These are phyloP conservation scores for Clepsis dumicolana DNA, from an alignment of 2,888 invertebrate genomes.

Conservation along the genomic window DNA sequence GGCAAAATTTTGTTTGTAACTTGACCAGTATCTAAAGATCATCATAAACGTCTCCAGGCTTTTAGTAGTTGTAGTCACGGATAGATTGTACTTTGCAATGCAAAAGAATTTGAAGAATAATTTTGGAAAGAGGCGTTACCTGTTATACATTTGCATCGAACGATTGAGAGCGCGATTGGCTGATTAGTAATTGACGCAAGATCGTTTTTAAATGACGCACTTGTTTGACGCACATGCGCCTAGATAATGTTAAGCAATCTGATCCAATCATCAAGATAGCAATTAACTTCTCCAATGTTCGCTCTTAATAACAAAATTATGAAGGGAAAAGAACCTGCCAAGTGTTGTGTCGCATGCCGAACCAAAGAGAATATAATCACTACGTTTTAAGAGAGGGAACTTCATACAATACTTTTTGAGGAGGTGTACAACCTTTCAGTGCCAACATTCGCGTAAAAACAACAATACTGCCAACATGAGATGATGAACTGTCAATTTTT, in stretches of 20 bases:
- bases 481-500: no score
- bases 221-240: conserved; percentile 5
- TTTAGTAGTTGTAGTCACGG: no score
- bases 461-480: no score
- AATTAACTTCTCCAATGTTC: not conserved
- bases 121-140: not conserved
- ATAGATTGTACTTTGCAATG: not conserved
- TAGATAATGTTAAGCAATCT: conserved; percentile 26
- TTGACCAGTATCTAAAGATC: no score
- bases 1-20: no score
- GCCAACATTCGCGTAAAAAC: no score
- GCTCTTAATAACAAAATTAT: not conserved
- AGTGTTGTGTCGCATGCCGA: not conserved
- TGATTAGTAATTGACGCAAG: conserved; percentile 31
- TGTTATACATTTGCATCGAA: not conserved
- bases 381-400: no score
- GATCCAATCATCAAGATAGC: conserved; percentile 5
- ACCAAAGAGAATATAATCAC: no score
- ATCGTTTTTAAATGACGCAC: conserved; percentile 30
- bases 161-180: not conserved
- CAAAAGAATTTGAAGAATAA: conserved; percentile 1
- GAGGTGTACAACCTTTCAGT: no score
- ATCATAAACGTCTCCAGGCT: no score
- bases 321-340: not conserved
- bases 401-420: no score